Evolutionary conservation across 2,797 vertebrate genomes (phyloP).

Genomic region (Emys orbicularis): DNA sequence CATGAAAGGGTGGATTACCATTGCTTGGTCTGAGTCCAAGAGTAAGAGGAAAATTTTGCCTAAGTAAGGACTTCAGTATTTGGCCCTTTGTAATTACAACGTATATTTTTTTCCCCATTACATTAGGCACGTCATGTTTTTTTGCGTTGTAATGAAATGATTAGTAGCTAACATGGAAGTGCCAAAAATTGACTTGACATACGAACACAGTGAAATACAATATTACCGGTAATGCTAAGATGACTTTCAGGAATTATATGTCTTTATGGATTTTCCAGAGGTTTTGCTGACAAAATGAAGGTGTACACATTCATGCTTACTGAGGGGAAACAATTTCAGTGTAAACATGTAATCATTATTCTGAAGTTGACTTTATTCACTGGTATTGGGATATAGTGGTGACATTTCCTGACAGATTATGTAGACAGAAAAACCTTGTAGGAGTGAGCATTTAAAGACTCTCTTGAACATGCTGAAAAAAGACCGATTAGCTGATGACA

Average conservation of each 20-base stretch:
- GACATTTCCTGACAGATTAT: slow-evolving; percentile 16
- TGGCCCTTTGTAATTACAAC: not conserved
- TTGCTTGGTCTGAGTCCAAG: not conserved
- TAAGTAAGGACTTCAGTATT: not conserved
- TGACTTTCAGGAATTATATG: not conserved
- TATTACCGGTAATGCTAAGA: not conserved
- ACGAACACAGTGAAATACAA: not conserved
- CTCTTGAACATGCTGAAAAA: slow-evolving; percentile 22
- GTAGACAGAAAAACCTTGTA: not conserved
- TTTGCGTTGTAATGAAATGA: not conserved
- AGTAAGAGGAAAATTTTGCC: not conserved
- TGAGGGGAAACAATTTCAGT: not conserved
- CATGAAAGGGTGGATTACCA: not conserved
- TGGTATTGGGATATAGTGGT: not conserved
- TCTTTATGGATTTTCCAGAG: not conserved
- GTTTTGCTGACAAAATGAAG: not conserved
- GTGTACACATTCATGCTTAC: not conserved
- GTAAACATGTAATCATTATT: not conserved
- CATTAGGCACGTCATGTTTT: not conserved
- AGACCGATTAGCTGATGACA: not conserved
- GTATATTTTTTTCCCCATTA: not conserved
- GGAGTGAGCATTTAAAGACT: not conserved
- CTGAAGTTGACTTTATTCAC: not conserved
- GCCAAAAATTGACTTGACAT: not conserved
- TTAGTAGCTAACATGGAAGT: accelerated